These are phyloP conservation scores for Hemitrygon akajei DNA, from an alignment of 2,797 vertebrate species.

Conservation along the genomic window DNA sequence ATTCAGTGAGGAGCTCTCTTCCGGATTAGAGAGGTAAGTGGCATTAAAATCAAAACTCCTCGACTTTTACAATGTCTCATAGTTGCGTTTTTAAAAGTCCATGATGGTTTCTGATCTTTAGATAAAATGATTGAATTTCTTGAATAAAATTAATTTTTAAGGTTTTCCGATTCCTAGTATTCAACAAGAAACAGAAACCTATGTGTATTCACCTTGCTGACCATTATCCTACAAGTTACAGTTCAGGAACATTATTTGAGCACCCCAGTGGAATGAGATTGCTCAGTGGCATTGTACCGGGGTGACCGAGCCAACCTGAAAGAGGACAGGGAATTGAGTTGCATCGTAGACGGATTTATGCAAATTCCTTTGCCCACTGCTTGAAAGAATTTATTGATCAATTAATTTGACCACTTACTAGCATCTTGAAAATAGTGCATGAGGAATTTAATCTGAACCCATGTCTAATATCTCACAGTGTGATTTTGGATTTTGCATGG, in stretches of 20 bases:
- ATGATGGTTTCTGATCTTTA: background rate
- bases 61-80: background rate
- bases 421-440: background rate
- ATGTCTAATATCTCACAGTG: background rate
- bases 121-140: background rate
- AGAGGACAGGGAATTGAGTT: background rate
- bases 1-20: conserved; percentile 83
- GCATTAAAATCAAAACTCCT: background rate
- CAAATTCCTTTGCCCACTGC: background rate
- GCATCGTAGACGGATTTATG: background rate
- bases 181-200: background rate
- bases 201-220: background rate
- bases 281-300: background rate
- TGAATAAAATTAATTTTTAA: background rate
- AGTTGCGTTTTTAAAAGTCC: background rate
- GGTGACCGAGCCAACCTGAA: background rate
- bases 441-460: background rate
- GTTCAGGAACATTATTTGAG: background rate
- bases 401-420: background rate
- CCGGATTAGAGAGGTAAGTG: conserved; percentile 84
- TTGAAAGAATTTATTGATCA: background rate
- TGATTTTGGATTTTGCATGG: background rate
- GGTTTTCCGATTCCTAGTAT: background rate
- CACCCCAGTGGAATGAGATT: background rate
- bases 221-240: background rate